A percentile compares a stretch with the other conserved stretches of the same genome.
phyloP scores from a whole-genome alignment of 2,888 invertebrate species.

The Agonum fuliginosum region DNA sequence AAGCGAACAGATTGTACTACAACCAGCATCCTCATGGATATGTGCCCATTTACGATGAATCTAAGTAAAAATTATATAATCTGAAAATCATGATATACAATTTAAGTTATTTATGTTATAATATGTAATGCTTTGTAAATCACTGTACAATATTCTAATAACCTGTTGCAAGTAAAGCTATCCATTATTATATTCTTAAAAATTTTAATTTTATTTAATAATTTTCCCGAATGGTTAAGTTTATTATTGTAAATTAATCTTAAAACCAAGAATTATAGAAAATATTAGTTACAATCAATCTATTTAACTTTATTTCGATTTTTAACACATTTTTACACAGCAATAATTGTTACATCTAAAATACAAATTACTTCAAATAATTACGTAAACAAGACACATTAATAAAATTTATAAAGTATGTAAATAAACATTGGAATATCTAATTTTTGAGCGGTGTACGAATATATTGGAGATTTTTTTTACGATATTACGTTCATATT shows the following conservation, averaged over 20 bases:
- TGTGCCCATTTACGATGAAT: constrained; percentile 73
- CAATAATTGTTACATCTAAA: constrained; percentile 35
- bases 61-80: constrained; percentile 9
- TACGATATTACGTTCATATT: constrained; percentile 17
- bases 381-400: constrained; percentile 10
- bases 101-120: background rate
- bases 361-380: constrained; percentile 3
- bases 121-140: no score
- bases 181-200: no score
- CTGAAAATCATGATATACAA: no score
- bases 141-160: no score
- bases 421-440: constrained; percentile 11
- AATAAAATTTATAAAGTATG: constrained; percentile 16
- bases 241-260: no score
- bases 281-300: constrained; percentile 39
- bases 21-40: constrained; percentile 73
- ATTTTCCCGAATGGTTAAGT: no score
- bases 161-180: no score
- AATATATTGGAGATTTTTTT: constrained; percentile 32
- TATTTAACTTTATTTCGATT: constrained; percentile 28
- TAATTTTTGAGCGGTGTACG: constrained; percentile 44
- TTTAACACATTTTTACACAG: constrained; percentile 22
- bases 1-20: constrained; percentile 76
- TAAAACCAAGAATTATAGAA: no score
- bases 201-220: no score